These are phyloP conservation scores for Harlomillsia oculata DNA, from an alignment of 1,140 invertebrate genomes.

Conservation along the genomic window DNA sequence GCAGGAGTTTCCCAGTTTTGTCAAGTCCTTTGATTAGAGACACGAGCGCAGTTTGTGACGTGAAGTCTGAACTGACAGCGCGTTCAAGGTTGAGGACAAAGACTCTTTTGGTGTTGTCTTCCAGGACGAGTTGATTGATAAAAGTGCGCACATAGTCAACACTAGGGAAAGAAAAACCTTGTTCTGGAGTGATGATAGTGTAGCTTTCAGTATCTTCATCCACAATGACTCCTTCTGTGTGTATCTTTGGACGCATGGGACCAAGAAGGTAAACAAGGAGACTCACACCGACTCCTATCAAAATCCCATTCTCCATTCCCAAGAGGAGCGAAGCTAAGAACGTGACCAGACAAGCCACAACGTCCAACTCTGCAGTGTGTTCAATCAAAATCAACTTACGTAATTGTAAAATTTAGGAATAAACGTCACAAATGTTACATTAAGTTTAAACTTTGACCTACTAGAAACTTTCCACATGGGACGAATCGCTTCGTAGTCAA, in stretches of 20 bases:
- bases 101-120: slow-evolving; percentile 1
- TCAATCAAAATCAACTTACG: no score
- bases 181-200: slow-evolving; percentile 2
- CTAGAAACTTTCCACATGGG: slow-evolving; percentile 22
- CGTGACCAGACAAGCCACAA: not conserved
- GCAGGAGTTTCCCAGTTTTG: slow-evolving; percentile 14
- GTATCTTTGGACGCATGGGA: not conserved
- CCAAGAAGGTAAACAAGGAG: not conserved
- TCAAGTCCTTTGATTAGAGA: slow-evolving; percentile 2
- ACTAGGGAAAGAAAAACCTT: slow-evolving; percentile 12
- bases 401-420: not conserved
- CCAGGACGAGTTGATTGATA: slow-evolving; percentile 5
- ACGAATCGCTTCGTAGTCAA: slow-evolving; percentile 36
- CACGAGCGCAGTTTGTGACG: slow-evolving; percentile 2
- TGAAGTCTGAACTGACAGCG: slow-evolving; percentile 9
- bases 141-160: slow-evolving; percentile 10
- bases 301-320: not conserved
- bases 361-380: slow-evolving; percentile 1
- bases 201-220: not conserved
- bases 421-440: not conserved
- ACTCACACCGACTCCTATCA: not conserved
- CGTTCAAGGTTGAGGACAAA: slow-evolving; percentile 7
- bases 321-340: not conserved
- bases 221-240: not conserved
- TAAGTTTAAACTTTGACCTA: not conserved